A percentile compares a stretch with the other conserved stretches of the same genome.
Conservation (phyloP, 2,113 vertebrate genomes). For the Microtus richardsoni region DNA sequence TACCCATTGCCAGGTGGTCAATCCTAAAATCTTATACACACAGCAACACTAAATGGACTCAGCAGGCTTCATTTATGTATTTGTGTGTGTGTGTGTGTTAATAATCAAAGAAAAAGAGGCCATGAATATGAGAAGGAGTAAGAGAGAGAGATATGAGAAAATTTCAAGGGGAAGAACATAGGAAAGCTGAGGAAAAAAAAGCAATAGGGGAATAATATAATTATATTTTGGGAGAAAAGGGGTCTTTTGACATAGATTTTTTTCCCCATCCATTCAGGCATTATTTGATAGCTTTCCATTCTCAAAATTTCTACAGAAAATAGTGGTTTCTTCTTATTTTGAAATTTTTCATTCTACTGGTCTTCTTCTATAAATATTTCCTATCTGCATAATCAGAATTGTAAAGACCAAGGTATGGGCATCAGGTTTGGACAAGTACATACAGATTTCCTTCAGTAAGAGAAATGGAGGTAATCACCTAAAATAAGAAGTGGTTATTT, state of each 20-base stretch:
- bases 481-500: background rate
- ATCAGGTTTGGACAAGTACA: background rate
- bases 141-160: background rate
- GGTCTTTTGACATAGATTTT: no score
- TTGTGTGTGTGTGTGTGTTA: background rate
- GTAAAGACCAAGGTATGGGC: background rate
- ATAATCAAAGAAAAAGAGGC: background rate
- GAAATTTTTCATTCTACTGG: background rate
- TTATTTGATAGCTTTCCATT: background rate
- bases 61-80: background rate
- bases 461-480: background rate
- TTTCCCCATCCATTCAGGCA: no score
- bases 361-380: background rate
- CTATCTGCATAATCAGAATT: background rate
- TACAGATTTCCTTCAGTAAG: background rate
- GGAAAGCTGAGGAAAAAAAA: background rate
- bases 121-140: background rate
- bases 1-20: background rate
- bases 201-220: background rate
- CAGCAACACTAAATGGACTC: background rate
- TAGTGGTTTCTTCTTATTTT: background rate
- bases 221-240: background rate
- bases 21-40: background rate
- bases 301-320: background rate
- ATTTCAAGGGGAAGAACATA: background rate